phyloP scores from a whole-genome alignment of 2,797 vertebrate species.

The Ctenochaetus hawaiiensis region DNA sequence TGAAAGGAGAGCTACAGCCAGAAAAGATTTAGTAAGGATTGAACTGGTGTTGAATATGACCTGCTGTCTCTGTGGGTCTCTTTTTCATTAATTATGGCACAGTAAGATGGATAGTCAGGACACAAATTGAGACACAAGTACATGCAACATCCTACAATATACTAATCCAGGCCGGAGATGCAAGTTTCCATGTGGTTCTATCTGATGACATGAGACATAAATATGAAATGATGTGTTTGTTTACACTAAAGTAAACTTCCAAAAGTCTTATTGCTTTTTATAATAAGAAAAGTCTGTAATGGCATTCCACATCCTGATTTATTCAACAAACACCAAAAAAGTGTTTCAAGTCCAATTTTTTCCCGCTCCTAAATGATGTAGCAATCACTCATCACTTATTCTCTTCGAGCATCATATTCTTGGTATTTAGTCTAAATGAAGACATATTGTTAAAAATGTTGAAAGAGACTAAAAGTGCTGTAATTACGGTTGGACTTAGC shows the following conservation, averaged over 20 bases:
- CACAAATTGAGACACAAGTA: conserved; percentile 42
- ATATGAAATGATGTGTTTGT: conserved; percentile 64
- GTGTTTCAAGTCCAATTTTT: conserved; percentile 2
- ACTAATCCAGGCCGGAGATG: conserved; percentile 34
- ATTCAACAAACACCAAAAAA: conserved; percentile 47
- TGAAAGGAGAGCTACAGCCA: conserved; percentile 55
- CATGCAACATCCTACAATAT: conserved; percentile 32
- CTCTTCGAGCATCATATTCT: neutral
- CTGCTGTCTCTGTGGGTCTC: conserved; percentile 44
- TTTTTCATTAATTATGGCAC: conserved; percentile 38
- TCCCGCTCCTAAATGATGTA: conserved; percentile 14
- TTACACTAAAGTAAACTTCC: conserved; percentile 56
- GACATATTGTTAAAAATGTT: neutral
- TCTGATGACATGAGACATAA: conserved; percentile 61
- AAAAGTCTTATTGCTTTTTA: conserved; percentile 42
- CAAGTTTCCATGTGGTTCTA: conserved; percentile 55
- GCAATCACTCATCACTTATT: conserved; percentile 6
- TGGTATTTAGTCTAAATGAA: neutral
- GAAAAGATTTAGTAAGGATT: conserved; percentile 37
- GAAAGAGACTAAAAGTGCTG: neutral
- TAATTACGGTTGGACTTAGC: neutral
- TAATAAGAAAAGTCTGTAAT: conserved; percentile 56
- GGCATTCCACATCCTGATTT: conserved; percentile 45
- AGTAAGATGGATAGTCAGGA: conserved; percentile 27
- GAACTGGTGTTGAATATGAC: conserved; percentile 46